Percentiles rank a stretch among this genome's conserved stretches.
phyloP scores from a whole-genome alignment of 2,797 vertebrate genomes.

The Menidia menidia region DNA sequence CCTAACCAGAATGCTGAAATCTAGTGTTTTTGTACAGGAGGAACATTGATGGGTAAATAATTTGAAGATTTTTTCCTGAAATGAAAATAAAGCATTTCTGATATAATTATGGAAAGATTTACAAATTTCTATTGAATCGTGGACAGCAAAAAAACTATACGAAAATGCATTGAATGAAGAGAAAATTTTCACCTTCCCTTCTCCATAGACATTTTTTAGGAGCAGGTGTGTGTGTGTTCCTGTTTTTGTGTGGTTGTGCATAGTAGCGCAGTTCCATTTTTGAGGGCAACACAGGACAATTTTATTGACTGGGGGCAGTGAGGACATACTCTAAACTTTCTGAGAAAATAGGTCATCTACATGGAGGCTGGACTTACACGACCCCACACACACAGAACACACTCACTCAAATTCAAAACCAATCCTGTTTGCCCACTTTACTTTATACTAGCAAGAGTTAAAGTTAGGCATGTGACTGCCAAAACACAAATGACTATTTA shows the following conservation, averaged over 20 bases:
- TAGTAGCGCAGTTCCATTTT: background rate
- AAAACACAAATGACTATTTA: background rate
- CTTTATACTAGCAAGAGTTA: constrained; percentile 23
- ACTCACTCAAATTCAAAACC: constrained; percentile 25
- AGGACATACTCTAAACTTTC: constrained; percentile 57
- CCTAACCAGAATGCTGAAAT: background rate
- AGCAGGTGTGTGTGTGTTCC: background rate
- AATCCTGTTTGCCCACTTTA: constrained; percentile 64
- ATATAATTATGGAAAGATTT: background rate
- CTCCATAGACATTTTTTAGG: constrained; percentile 18
- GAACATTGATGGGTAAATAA: background rate
- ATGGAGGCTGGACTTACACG: constrained; percentile 50
- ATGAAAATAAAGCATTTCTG: background rate
- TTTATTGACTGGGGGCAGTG: constrained; percentile 60
- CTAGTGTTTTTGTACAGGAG: background rate
- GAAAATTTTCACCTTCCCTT: background rate
- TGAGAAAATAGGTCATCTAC: constrained; percentile 70
- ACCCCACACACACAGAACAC: constrained; percentile 21
- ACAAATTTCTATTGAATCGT: background rate
- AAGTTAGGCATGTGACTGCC: background rate
- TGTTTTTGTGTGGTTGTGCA: background rate
- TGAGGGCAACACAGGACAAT: constrained; percentile 16
- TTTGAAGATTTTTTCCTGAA: background rate
- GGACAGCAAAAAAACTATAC: background rate
- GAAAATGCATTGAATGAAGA: background rate